A percentile compares a stretch with the other conserved stretches of the same genome.
These are phyloP conservation scores for Holotrichia oblita DNA, from an alignment of 1,140 invertebrate genomes.

Conservation along the genomic window DNA sequence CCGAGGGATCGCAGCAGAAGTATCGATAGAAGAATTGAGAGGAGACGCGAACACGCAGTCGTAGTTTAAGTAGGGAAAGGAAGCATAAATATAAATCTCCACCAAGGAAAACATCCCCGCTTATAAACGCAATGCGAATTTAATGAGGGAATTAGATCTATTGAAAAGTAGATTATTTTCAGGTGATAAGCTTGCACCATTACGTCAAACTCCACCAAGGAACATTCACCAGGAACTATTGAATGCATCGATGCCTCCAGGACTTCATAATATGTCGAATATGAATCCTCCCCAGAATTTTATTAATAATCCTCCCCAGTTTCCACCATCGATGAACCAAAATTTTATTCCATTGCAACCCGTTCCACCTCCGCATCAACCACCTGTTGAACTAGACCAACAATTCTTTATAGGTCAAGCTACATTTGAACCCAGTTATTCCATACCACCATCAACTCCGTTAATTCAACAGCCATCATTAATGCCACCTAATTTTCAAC, in stretches of 20 bases:
- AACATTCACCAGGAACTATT: neutral
- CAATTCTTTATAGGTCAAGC: constrained; percentile 45
- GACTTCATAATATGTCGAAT: neutral
- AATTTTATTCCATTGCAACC: constrained; percentile 16
- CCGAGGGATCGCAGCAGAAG: constrained; percentile 30
- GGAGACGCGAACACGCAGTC: neutral
- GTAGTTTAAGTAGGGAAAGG: neutral
- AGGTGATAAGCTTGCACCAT: neutral
- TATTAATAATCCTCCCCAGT: neutral
- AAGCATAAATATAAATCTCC: neutral
- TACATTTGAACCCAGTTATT: constrained; percentile 24
- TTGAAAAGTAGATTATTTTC: neutral
- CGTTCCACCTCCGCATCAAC: neutral
- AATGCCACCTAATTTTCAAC: neutral
- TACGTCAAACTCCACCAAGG: neutral
- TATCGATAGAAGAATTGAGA: constrained; percentile 33
- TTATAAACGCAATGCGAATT: neutral
- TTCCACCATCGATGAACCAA: neutral
- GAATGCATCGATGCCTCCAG: neutral
- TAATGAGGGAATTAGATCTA: neutral
- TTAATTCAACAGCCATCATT: neutral
- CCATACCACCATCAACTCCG: neutral
- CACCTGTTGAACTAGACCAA: constrained; percentile 38
- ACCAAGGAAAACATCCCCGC: constrained; percentile 4
- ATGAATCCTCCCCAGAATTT: constrained; percentile 1